Base-by-base conservation (phyloP, 2,113 vertebrate species). In the Clarias magur region DNA sequence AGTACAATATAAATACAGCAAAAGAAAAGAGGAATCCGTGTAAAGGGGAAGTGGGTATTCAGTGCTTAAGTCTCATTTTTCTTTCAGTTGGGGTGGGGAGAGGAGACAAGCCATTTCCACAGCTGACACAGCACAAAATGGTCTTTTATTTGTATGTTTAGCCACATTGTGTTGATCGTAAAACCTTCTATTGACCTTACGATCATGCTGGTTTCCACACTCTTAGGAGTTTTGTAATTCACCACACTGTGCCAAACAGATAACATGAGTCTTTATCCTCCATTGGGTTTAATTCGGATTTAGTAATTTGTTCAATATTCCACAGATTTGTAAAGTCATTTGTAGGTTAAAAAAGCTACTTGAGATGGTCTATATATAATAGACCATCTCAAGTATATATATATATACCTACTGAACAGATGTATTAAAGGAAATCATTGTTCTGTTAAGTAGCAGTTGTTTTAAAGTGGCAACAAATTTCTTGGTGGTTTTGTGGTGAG, bases 141-240 rank as follows among this genome's bases (percentile, higher is more conserved):
- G n/a, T 38, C 59, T 62, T 87, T 83, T 91, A 87, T 91, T 88
- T 91, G 90, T 89, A 86, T 85, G 84, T 87, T 88, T 81, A 88
- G 73, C 79, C 83, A 82, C 79, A 88, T 76, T 75, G 72, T 88
- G 89, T 81, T 85, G 62, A 88, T n/a, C 42, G 70, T 85, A 87
- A 84, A 88, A 79, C 79, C 27, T 85, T 88, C 57, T 78, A 72
- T 21, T 68, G 68, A 85, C 67, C 82, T 82, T 53, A 82, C 23
- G 30, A 68, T 86, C 81, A 80, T 60, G 84, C 63, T 72, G 84
- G 34, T 84, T 73, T 86, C 6, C 42, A 83, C 84, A n/a, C 38
- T 56, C 56, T 80, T 80, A 65, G n/a, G n/a, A 62, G 16, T 59
- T 82, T 17, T 82, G 70, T 25, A 70, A 1, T n/a, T 85, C 60